These are phyloP conservation scores for Phrynocephalus versicolor DNA, from an alignment of 2,113 vertebrate species.

Conservation along the genomic window DNA sequence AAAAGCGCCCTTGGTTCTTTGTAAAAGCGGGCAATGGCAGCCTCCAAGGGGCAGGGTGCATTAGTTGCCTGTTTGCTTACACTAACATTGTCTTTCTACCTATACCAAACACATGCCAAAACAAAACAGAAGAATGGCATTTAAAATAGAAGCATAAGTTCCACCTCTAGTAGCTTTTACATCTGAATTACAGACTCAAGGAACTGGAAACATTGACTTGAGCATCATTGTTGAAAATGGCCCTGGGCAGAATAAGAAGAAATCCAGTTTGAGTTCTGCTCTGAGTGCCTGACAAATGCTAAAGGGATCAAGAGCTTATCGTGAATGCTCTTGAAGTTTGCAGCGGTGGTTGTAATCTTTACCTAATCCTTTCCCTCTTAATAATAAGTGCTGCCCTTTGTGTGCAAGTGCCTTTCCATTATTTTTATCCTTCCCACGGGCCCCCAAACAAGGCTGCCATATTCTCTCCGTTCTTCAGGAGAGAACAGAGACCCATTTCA, in stretches of 20 bases:
- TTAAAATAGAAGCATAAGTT: neutral
- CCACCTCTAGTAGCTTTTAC: neutral
- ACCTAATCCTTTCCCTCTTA: slow-evolving; percentile 6
- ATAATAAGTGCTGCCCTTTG: slow-evolving; percentile 1
- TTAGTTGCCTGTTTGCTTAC: neutral
- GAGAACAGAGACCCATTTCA: neutral
- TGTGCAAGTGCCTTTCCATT: neutral
- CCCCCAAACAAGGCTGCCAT: neutral
- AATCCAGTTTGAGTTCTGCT: slow-evolving; percentile 12
- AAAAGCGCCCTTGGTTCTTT: too few species aligned
- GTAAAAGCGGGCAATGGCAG: neutral
- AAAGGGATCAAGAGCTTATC: slow-evolving; percentile 21
- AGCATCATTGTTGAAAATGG: neutral
- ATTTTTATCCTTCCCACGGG: neutral
- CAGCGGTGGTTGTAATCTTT: neutral
- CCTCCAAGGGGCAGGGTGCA: too few species aligned
- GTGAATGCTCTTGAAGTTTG: neutral
- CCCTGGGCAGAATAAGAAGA: neutral
- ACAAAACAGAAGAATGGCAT: neutral
- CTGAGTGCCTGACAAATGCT: neutral
- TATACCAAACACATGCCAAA: neutral
- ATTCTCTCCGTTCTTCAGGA: neutral
- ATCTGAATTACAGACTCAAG: slow-evolving; percentile 1
- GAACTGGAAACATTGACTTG: neutral
- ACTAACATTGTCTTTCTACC: neutral